Evolutionary conservation across 2,113 vertebrate species (phyloP), one percentile per base, ranked within the genome.

Genomic region (Melierax canorus): DNA sequence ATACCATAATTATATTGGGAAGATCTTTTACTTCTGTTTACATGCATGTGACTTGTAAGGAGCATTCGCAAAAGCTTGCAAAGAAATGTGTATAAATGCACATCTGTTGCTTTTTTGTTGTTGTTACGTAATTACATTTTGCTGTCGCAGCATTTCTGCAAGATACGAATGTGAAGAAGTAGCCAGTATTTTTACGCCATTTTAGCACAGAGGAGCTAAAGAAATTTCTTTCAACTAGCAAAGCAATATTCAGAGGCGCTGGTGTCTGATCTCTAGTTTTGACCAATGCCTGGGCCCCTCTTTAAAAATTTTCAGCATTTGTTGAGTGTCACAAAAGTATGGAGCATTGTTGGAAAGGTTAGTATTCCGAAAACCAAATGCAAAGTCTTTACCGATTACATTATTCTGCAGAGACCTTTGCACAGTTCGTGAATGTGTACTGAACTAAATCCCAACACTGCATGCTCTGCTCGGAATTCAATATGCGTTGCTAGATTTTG

Each of bases 321-420:
- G 32, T 63, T 75, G 72, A 63, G 34, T 64, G 39, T 67, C 32
- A 23, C 43, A 43, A 8, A 93, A 74, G 41, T 50, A 21, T 15
- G 8, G 87, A 92, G 72, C 38, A 1, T 73, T 92, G 29, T 89
- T 62, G 86, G 69, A 78, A 63, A 86, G 56, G 51, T 32, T 89
- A 59, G 15, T 46, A 71, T 92, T 77, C 76, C 1, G 1, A 53
- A 88, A 85, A 30, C 51, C 45, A 85, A 62, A 86, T 80, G 58
- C 19, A 19, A 7, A 81, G 60, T 51, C 80, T 92, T 87, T 20
- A 34, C 56, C 38, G 43, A 32, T 81, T 34, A 36, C 21, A 16
- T 62, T 86, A 45, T 81, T 95, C 83, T 96, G 64, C 86, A 68
- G 83, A 97, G 68, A 93, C 64, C 56, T 92, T 91, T 94, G 64